These are phyloP conservation scores for Epizoanthus stellaris DNA, from an alignment of 92 coral and sea anemone genomes.

Conservation along the genomic window DNA sequence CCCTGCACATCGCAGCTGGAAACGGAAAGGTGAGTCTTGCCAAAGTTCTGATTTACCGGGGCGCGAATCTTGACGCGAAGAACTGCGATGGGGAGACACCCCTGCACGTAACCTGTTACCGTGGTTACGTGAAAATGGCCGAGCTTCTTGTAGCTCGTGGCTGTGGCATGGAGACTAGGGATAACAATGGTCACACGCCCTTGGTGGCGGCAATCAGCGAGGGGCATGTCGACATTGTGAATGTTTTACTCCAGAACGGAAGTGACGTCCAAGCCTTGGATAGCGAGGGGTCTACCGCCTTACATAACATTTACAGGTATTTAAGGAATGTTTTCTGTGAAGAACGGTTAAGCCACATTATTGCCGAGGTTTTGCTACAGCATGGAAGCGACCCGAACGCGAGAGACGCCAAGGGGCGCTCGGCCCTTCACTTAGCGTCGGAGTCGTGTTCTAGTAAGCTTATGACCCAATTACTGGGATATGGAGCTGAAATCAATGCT, in stretches of 20 bases:
- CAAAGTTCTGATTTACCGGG: conserved; percentile 59
- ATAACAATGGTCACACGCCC: conserved; percentile 66
- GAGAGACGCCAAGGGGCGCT: conserved; percentile 69
- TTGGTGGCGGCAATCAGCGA: conserved; percentile 72
- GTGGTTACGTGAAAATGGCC: conserved; percentile 71
- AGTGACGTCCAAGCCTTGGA: conserved; percentile 71
- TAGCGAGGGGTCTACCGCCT: conserved; percentile 70
- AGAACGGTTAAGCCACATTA: conserved; percentile 63
- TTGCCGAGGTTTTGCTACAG: conserved; percentile 63
- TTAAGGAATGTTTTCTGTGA: conserved; percentile 72
- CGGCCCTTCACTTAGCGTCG: conserved; percentile 78
- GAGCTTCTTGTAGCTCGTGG: conserved; percentile 63
- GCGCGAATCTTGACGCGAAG: conserved; percentile 72
- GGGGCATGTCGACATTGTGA: conserved; percentile 66
- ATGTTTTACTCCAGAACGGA: conserved; percentile 64
- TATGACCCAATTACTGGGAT: conserved; percentile 61
- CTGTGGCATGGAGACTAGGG: conserved; percentile 68
- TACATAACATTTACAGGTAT: conserved; percentile 71
- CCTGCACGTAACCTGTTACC: conserved; percentile 76
- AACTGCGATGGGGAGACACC: conserved; percentile 85
- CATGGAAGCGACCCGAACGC: conserved; percentile 64
- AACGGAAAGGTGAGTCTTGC: conserved; percentile 74
- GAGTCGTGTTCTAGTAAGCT: conserved; percentile 65
- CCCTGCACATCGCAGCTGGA: conserved; percentile 83
- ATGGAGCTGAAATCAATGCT: conserved; percentile 64